Evolutionary conservation across 35 echinoderm and acorn worm species (phyloP).

Genomic region (Anneissia japonica): DNA sequence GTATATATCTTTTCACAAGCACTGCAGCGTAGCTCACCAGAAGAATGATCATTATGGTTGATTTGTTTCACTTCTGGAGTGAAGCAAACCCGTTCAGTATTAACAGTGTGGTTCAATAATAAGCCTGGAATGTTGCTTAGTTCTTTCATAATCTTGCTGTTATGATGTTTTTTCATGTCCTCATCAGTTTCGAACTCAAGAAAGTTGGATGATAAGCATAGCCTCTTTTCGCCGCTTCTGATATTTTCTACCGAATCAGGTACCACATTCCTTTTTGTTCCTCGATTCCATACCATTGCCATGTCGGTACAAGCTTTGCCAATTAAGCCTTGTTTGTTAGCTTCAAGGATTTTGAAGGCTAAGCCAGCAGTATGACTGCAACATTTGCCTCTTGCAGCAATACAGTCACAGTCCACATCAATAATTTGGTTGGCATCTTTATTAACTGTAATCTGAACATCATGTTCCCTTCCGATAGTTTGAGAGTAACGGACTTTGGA

Average conservation of each 20-base stretch:
- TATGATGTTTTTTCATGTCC: background rate
- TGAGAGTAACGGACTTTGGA: slow-evolving; percentile 15
- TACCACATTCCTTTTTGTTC: slow-evolving; percentile 21
- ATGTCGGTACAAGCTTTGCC: background rate
- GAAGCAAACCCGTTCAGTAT: background rate
- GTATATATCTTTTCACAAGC: slow-evolving; percentile 6
- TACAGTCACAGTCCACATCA: slow-evolving; percentile 17
- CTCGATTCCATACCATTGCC: slow-evolving; percentile 7
- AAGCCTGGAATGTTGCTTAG: background rate
- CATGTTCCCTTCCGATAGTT: slow-evolving; percentile 10
- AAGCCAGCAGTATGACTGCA: slow-evolving; percentile 12
- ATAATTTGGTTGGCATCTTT: background rate
- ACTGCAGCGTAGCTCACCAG: background rate
- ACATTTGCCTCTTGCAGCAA: slow-evolving; percentile 3
- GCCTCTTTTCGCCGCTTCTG: background rate
- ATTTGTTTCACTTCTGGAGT: background rate
- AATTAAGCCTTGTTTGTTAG: slow-evolving; percentile 26
- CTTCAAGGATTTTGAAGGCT: slow-evolving; percentile 16
- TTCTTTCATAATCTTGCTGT: background rate
- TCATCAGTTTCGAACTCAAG: slow-evolving; percentile 4
- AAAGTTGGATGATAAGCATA: background rate
- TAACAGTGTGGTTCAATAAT: background rate
- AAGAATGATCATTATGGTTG: background rate
- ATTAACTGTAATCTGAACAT: slow-evolving; percentile 16
- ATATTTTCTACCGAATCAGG: slow-evolving; percentile 22